Base-by-base conservation (phyloP, 2,888 invertebrate species). In the Brenthis ino region DNA sequence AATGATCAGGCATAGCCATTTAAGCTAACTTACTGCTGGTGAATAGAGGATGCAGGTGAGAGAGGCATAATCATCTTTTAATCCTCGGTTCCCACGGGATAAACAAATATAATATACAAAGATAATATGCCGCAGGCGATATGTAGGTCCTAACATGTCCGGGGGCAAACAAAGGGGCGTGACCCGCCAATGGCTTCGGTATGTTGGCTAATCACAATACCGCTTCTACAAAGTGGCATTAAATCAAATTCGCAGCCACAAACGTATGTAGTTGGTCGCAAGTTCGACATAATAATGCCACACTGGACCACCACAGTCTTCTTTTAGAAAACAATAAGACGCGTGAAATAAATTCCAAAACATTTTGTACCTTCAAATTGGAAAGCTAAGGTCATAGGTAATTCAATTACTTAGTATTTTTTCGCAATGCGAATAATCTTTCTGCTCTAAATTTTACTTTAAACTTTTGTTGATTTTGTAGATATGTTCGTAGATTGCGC, bases 331-430 rank as follows among this genome's bases (percentile, higher is more conserved):
- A 58, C 47, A 48, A 16, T 37, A n/a, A 57, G 47, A 58, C 28
- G 6, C 5, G 43, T 33, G 50, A 60, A 28, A 60, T 20, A 60
- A 43, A 43, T 43, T 50, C 50, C 33, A 60, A 2, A 16, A 12
- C 60, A 60, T 33, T 48, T 14, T 50, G 28, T 60, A 28, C 14
- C 11, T 43, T 43, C 37, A 11, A 11, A 43, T 43, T 43, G 37
- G 60, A 66, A 66, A 66, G 66, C 33, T 60, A 33, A 55, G 50
- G 54, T 48, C 54, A 48, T 55, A 66, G 53, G n/a, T 47, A 48
- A 33, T 47, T 60, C 16, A 54, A 28, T 16, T 20, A 43, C 37
- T 43, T 11, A 53, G 33, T 6, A 58, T 48, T 2, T 48, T 50
- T 58, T 55, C 20, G 43, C 65, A 51, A 57, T 58, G 28, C 33